Percentiles rank a stretch among this genome's conserved stretches.
Evolutionary conservation across 2,888 invertebrate species (phyloP).

Genomic region (Drosophila falleni): DNA sequence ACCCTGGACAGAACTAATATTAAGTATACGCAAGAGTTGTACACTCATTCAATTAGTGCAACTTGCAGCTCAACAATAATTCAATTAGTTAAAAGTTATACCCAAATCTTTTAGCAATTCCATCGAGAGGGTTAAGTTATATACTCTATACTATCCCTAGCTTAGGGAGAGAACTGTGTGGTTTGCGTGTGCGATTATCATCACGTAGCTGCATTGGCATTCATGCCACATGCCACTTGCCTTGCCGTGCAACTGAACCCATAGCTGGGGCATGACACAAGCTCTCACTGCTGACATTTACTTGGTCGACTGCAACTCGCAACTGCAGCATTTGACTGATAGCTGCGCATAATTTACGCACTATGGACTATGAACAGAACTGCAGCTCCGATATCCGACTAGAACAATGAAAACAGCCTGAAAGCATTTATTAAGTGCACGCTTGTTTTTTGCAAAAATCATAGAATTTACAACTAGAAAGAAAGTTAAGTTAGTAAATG

Average conservation of each 20-base stretch:
- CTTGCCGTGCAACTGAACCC: slow-evolving; percentile 34
- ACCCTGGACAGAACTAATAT: neutral
- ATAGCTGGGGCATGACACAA: slow-evolving; percentile 24
- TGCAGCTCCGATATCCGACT: slow-evolving; percentile 11
- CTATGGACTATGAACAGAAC: neutral
- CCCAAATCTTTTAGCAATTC: neutral
- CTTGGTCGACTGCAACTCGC: slow-evolving; percentile 7
- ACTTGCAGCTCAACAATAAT: slow-evolving; percentile 17
- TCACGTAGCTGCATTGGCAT: slow-evolving; percentile 57
- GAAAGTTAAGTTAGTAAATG: neutral
- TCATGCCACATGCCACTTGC: slow-evolving; percentile 54
- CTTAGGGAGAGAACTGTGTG: slow-evolving; percentile 6
- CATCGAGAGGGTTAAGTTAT: slow-evolving; percentile 21
- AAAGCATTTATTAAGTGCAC: slow-evolving; percentile 39
- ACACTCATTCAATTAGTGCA: slow-evolving; percentile 5
- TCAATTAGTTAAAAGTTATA: slow-evolving; percentile 35
- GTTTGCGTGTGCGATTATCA: slow-evolving; percentile 41
- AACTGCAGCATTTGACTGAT: slow-evolving; percentile 40
- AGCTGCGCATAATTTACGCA: slow-evolving; percentile 43
- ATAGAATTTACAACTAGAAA: neutral
- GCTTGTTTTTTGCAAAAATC: slow-evolving; percentile 18
- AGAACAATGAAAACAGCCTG: slow-evolving; percentile 12
- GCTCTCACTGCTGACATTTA: slow-evolving; percentile 1
- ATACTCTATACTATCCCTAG: neutral
- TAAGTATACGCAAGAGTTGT: slow-evolving; percentile 11